These are phyloP conservation scores for Aleiodes sp. DNA, from an alignment of 1,140 invertebrate genomes.

Conservation along the genomic window DNA sequence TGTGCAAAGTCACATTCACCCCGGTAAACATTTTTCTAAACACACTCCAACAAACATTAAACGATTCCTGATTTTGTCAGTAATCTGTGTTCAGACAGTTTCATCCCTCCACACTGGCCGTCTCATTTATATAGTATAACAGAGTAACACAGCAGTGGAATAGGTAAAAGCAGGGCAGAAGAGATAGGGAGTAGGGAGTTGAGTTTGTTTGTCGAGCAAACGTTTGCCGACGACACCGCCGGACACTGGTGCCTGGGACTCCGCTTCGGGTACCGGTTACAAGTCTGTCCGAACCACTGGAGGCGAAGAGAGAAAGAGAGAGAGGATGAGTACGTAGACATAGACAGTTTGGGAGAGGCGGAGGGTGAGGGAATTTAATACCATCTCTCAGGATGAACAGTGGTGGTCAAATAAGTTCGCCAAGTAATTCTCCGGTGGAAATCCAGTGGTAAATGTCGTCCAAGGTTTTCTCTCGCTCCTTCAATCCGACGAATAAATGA, in stretches of 20 bases:
- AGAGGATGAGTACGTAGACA: background rate
- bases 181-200: constrained; percentile 47
- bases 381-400: constrained; percentile 62
- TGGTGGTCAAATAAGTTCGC: constrained; percentile 66
- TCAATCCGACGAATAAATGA: background rate
- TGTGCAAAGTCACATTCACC: background rate
- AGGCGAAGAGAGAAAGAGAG: constrained; percentile 35
- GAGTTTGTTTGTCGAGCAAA: constrained; percentile 67
- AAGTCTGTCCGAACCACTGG: constrained; percentile 60
- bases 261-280: constrained; percentile 54
- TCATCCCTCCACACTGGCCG: constrained; percentile 53
- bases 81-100: constrained; percentile 42
- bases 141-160: constrained; percentile 39
- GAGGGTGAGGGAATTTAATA: constrained; percentile 56
- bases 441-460: background rate
- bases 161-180: constrained; percentile 30
- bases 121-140: constrained; percentile 59
- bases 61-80: constrained; percentile 19
- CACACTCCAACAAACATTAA: too few species aligned
- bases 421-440: constrained; percentile 53
- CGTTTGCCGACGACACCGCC: constrained; percentile 67
- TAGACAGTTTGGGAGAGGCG: background rate
- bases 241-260: constrained; percentile 63
- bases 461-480: constrained; percentile 5
- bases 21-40: background rate